These are phyloP conservation scores for Mesorhabditis spiculigera DNA, from an alignment of 2,888 invertebrate genomes.

Conservation along the genomic window DNA sequence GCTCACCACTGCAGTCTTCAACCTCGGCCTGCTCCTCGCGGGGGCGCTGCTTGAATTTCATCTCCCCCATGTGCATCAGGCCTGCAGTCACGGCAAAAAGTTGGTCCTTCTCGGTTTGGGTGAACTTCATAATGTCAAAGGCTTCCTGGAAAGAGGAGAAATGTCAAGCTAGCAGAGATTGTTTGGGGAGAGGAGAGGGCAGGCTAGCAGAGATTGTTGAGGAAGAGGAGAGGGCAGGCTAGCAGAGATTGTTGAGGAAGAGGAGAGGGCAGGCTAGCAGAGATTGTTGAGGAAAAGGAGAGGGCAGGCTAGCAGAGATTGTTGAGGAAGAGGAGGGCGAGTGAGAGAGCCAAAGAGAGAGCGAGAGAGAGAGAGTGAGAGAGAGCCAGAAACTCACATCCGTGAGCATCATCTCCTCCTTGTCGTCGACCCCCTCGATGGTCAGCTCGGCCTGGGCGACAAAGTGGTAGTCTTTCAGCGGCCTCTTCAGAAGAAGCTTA, in stretches of 20 bases:
- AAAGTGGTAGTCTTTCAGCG: slow-evolving; percentile 87
- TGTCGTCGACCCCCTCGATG: slow-evolving; percentile 91
- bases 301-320: too few relatives aligned
- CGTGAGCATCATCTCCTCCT: slow-evolving; percentile 75
- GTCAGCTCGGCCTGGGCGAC: slow-evolving; percentile 90
- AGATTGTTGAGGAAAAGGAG: too few relatives aligned
- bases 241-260: too few relatives aligned
- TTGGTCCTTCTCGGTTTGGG: slow-evolving; percentile 88
- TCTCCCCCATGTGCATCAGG: slow-evolving; percentile 99
- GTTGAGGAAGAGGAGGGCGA: too few relatives aligned
- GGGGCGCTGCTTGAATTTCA: slow-evolving; percentile 99
- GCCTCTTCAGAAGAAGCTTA: slow-evolving; percentile 69
- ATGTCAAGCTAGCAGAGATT: too few relatives aligned
- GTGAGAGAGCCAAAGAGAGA: too few relatives aligned
- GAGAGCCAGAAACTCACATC: slow-evolving; percentile 29
- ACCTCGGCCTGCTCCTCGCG: slow-evolving; percentile 97
- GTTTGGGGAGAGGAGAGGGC: too few relatives aligned
- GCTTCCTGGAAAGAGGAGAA: slow-evolving; percentile 72
- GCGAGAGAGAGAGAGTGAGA: too few relatives aligned
- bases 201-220: too few relatives aligned
- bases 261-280: too few relatives aligned
- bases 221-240: too few relatives aligned
- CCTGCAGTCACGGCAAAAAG: slow-evolving; percentile 94
- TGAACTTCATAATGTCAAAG: slow-evolving; percentile 97
- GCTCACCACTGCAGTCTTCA: slow-evolving; percentile 68